Evolutionary conservation across 2,797 vertebrate species (phyloP).

Genomic region (Sciurus vulgaris): DNA sequence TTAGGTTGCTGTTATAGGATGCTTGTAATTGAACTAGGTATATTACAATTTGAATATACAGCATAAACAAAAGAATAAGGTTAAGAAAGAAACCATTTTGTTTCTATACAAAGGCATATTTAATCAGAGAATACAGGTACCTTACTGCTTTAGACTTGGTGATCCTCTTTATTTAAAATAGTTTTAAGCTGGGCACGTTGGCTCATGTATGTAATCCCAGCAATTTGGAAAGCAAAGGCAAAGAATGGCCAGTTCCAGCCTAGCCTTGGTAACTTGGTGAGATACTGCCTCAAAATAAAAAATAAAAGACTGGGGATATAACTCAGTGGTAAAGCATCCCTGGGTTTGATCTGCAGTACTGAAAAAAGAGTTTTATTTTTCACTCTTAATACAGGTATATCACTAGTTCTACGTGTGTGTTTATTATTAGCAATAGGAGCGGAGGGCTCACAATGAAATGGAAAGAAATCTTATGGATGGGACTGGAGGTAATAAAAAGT

Average conservation of each 20-base stretch:
- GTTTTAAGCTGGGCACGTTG: background rate
- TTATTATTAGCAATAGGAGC: background rate
- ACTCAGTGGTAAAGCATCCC: no score
- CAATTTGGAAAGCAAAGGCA: no score
- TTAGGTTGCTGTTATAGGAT: constrained; percentile 1
- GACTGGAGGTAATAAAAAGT: background rate
- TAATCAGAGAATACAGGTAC: constrained; percentile 26
- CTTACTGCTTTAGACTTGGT: background rate
- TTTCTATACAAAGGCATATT: constrained; percentile 48
- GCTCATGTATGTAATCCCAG: no score
- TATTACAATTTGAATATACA: constrained; percentile 25
- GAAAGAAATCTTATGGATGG: background rate
- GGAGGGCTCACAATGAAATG: background rate
- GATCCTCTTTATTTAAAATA: constrained; percentile 37
- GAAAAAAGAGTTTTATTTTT: background rate
- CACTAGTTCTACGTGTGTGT: background rate
- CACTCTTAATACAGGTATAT: background rate
- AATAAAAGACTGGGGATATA: no score
- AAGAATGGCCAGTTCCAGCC: no score
- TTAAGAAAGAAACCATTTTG: constrained; percentile 28
- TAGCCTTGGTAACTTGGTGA: no score
- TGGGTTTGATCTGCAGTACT: no score
- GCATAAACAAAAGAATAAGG: constrained; percentile 25
- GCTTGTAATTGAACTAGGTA: constrained; percentile 56
- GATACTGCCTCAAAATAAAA: no score